Percentiles rank a stretch among this genome's conserved stretches.
Conservation (phyloP, 2,113 vertebrate species). For the Perca fluviatilis region DNA sequence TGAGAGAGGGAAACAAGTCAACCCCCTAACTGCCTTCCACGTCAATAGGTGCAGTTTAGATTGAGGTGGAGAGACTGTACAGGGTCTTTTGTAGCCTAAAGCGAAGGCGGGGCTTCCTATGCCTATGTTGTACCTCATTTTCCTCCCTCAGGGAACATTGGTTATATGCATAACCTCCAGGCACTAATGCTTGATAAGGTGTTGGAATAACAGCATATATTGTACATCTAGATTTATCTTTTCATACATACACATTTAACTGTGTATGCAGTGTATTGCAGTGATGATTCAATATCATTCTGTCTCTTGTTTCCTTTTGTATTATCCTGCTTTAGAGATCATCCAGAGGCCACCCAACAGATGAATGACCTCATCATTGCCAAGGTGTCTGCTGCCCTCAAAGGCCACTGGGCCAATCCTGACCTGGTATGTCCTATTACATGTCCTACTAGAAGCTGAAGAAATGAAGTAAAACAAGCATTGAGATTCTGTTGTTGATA, state of each 20-base stretch:
- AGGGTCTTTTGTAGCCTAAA: background rate
- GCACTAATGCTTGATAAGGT: background rate
- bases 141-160: background rate
- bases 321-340: constrained; percentile 87
- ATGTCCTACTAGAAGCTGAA: background rate
- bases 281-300: background rate
- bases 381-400: constrained; percentile 96
- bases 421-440: constrained; percentile 89
- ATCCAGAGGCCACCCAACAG: constrained; percentile 97
- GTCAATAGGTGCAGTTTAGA: background rate
- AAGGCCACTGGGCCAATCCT: constrained; percentile 98
- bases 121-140: background rate
- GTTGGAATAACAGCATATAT: background rate
- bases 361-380: constrained; percentile 98
- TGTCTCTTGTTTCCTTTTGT: background rate
- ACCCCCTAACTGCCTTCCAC: background rate
- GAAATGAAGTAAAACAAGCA: background rate
- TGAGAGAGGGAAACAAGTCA: background rate
- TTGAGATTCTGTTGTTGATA: background rate
- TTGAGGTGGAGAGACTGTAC: background rate
- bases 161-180: background rate
- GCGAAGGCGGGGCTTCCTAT: too few species aligned
- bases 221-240: background rate
- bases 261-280: background rate
- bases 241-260: background rate